Evolutionary conservation across 2,888 invertebrate genomes (phyloP), one percentile per base, ranked within the genome.

Genomic region (Steinernema hermaphroditum): DNA sequence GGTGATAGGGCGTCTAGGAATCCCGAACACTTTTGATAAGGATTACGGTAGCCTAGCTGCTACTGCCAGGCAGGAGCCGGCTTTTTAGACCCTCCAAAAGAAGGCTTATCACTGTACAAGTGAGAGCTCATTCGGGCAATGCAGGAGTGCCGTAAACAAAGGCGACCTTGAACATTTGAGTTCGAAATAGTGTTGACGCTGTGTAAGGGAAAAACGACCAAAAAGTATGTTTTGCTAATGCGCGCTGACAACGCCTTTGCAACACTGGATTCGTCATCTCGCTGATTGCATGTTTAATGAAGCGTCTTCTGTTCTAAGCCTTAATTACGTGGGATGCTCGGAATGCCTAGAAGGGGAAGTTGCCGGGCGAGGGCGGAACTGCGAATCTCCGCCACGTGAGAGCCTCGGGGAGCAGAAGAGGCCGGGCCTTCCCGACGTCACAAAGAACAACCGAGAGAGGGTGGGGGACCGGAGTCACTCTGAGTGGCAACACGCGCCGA

Each of bases 81-180:
- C 24, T 50, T 50, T 50, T 50, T 19, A 8, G 50, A 1, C 24
- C 22, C n/a, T 46, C 12, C 24, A 24, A 22, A 22, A 50, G 19
- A 19, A 2, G 50, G 6, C 6, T 12, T 37, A 37, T 37, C 50
- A 50, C 22, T 32, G 62, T 16, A 19, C 16, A 14, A 62, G 62
- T 22, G 62, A 32, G 46, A 27, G 37, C 37, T 37, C 37, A 37
- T n/a, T n/a, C n/a, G 37, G 37, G 37, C 37, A 37, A 37, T 4
- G 12, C 37, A 37, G 6, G 37, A 12, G 12, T 22, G 4, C 62
- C 9, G 29, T 32, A 62, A 62, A 62, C 62, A 32, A 62, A 29
- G 32, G n/a, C 29, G 62, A 34, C 62, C 62, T 62, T 62, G 62
- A 62, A 29, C 62, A 62, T 1, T 62, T 62, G 32, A 62, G 62